Base-by-base conservation (phyloP, 2,113 vertebrate species). In the Daphoenositta chrysoptera region DNA sequence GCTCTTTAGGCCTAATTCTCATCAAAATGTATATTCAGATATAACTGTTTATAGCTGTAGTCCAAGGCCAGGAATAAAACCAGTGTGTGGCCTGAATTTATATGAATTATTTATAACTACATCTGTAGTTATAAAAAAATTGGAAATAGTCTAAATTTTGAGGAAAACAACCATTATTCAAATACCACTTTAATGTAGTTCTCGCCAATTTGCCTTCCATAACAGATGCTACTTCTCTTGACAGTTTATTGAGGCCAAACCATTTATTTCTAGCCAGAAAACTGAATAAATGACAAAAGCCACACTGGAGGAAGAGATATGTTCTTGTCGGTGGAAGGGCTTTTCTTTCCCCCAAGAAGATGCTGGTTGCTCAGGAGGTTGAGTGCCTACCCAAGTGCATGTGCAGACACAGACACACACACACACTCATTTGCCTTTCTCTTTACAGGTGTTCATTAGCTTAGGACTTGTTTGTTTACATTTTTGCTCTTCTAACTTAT, bases 211-310 rank as follows among this genome's bases (percentile, higher is more conserved):
- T 96, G 83, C 88, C 87, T 97, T 86, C 84, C 45, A 53, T 81
- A 97, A 91, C 96, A 87, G 92, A 96, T 95, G 91, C 82, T 92
- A 64, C 66, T 96, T 94, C 83, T 87, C 93, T 94, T 96, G 72
- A 89, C 71, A 93, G 53, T 84, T 64, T 87, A 77, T 90, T 93
- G 61, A 92, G 93, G 92, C 94, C 53, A 95, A 93, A 82, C n/a
- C 51, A 68, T 80, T 94, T 85, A 48, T 87, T 87, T 77, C 83
- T 63, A 87, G 89, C 54, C 64, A 95, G 56, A 94, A 84, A 92
- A 64, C 0, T 30, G 53, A 95, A 92, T 87, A 93, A 90, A 83
- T 80, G 9, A n/a, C 75, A 66, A 75, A 93, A 97, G 75, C 44
- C 48, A 53, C 37, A 76, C 64, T 21, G 53, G 44, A 94, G 42